A percentile compares a stretch with the other conserved stretches of the same genome.
phyloP scores from a whole-genome alignment of 2,797 vertebrate species.

The Chelonia mydas region DNA sequence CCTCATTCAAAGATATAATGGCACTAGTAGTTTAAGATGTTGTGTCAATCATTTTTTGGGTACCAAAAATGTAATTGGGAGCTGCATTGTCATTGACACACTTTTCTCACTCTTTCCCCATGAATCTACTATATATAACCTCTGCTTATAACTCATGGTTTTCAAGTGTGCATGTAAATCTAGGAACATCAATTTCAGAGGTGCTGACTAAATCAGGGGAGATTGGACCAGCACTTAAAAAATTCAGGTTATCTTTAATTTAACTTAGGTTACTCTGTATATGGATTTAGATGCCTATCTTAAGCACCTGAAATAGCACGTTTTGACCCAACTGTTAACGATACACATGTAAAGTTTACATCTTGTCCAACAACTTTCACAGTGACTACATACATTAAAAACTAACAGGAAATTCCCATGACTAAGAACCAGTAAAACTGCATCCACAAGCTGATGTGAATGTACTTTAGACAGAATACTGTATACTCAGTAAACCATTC shows the following conservation, averaged over 20 bases:
- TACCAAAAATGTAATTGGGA: not conserved
- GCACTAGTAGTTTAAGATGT: too few relatives aligned
- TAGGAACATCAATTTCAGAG: not conserved
- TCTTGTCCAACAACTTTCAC: not conserved
- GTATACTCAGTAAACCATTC: not conserved
- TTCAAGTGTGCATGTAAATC: not conserved
- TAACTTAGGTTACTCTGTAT: not conserved
- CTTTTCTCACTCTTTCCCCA: not conserved
- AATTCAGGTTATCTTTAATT: not conserved
- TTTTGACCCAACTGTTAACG: not conserved
- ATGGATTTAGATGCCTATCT: not conserved
- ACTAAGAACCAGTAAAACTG: not conserved
- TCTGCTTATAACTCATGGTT: not conserved
- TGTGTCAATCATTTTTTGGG: too few relatives aligned
- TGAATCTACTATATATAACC: not conserved
- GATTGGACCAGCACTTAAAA: not conserved
- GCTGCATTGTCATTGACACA: not conserved
- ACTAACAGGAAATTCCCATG: not conserved
- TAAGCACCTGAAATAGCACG: not conserved
- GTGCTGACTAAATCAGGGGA: not conserved
- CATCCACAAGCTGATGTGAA: not conserved
- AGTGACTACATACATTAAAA: not conserved
- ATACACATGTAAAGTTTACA: not conserved
- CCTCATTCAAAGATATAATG: not conserved
- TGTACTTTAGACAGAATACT: not conserved